Base-by-base conservation (phyloP, 2,113 vertebrate species). In the Malurus cyaneus region DNA sequence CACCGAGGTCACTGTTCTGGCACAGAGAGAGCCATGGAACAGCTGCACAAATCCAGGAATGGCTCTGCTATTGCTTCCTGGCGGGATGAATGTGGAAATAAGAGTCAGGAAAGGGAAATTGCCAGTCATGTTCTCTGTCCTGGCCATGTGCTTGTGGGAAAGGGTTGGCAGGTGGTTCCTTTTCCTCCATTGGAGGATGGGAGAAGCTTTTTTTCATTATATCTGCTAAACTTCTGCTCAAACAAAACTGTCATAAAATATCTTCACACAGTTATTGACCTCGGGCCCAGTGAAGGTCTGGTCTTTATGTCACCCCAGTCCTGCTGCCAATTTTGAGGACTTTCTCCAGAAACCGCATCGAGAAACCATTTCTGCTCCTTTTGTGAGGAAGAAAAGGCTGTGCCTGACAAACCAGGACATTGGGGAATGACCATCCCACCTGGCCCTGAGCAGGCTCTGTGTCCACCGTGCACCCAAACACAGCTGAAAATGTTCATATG, bases 101-200 rank as follows among this genome's bases (percentile, higher is more conserved):
- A 94, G n/a, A 8, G 39, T 76, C 61, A 89, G 88, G 70, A 91
- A 85, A 79, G 73, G 64, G 86, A 92, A 89, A 94, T 24, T 66
- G 64, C 88, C 56, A 52, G 56, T 49, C 36, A 2, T 44, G 23
- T 26, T 83, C 53, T 79, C 67, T 74, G 52, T 86, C 23, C 60
- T 81, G 82, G 32, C 57, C 50, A 14, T 0, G 50, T 56, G n/a
- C 13, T 62, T n/a, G 14, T 36, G 36, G 59, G 64, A 56, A 73
- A 71, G 73, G 6, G 18, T 44, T 81, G 69, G 39, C 73, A 89
- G 65, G 60, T 88, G 47, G 44, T 29, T 29, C 13, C 12, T 34
- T 0, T 39, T 80, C 47, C 54, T 79, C 61, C 62, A 19, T 6
- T 19, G 34, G 54, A 85, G 34, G 29, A 15, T 47, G 52, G 29